Evolutionary conservation across 2,797 vertebrate genomes (phyloP), one percentile per base, ranked within the genome.

Genomic region (Pangasius mekongensis): DNA sequence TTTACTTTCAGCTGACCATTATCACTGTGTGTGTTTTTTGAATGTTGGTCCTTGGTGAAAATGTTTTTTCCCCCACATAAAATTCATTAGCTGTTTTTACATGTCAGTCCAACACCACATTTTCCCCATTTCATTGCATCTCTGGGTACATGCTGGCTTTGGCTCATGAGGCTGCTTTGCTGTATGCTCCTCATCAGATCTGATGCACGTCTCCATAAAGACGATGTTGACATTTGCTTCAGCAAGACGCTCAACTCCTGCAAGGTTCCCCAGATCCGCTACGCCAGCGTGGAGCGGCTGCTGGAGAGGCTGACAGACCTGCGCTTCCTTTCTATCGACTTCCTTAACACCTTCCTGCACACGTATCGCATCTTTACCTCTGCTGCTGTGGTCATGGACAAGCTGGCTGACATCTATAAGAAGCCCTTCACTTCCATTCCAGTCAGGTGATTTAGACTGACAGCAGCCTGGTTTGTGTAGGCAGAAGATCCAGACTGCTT

Each of bases 231-330:
- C 94, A 99, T 99, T 94, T 99, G 97, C 96, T 99, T 99, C 97
- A 99, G 98, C 96, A 99, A 99, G 96, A 99, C 98, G 33, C 96
- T 99, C 93, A 99, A 99, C 95, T 99, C 98, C 94, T 99, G 98
- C 96, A 99, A 99, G 96, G 98, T 99, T 92, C 98, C 98, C 83
- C 98, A 99, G 91, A 99, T 99, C 94, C 98, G 98, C 90, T 99
- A 99, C 0, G 98, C 98, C 88, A 99, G 97, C 0, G 98, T 99
- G 73, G 97, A 99, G 92, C 97, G 98, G 49, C 97, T 99, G 83
- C 91, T 99, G 94, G 98, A 99, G 94, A 96, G 98, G 92, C 94
- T 99, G 93, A 99, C 98, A 0, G 98, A 99, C 95, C 94, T 99
- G 95, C 94, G 98, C 87, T 99, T 99, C 95, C 97, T 99, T 83